Evolutionary conservation across 2,888 invertebrate genomes (phyloP), one percentile per base, ranked within the genome.

Genomic region (Mellilla xanthometata): DNA sequence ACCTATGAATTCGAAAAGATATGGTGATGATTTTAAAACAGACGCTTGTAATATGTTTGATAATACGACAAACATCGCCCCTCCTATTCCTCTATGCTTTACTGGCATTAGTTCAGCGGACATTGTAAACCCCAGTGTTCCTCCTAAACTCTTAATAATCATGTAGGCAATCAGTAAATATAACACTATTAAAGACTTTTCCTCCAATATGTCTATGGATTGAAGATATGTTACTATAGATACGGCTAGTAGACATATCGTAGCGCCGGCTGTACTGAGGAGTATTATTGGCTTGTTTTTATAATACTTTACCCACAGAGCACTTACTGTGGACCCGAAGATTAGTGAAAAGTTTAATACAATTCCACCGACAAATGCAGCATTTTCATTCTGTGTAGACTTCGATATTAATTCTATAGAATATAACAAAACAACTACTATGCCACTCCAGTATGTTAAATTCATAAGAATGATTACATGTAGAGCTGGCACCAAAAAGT

Each of bases 41-140:
- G 30, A 24, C 2, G 45, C 15, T 6, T 45, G 33, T 13, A 39
- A 24, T 5, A 22, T 5, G 12, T 39, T 24, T 3, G 15, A 23
- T 11, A 15, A 28, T 7, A 46, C 30, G 0, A 46, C 39, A 13
- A 32, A 42, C 7, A 42, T 7, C 1, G 35, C 42, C 1, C 50
- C 46, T 8, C 46, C 41, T 11, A 46, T 3, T 0, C 46, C 46
- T 13, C 45, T 38, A 11, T 50, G 35, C 24, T 50, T 50, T 1
- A 50, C 42, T 5, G 50, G 50, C 39, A 45, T 39, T 9, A 45
- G 9, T 19, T 35, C 39, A 5, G 45, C 13, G n/a, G 38, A 15
- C 33, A 39, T 22, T 2, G 39, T 19, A 12, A 19, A 34, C 1
- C 24, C 30, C 3, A 39, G 5, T 2, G 26, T 15, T 10, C 13